These are phyloP conservation scores for Ditula angustiorana DNA, from an alignment of 2,888 invertebrate species.

Conservation along the genomic window DNA sequence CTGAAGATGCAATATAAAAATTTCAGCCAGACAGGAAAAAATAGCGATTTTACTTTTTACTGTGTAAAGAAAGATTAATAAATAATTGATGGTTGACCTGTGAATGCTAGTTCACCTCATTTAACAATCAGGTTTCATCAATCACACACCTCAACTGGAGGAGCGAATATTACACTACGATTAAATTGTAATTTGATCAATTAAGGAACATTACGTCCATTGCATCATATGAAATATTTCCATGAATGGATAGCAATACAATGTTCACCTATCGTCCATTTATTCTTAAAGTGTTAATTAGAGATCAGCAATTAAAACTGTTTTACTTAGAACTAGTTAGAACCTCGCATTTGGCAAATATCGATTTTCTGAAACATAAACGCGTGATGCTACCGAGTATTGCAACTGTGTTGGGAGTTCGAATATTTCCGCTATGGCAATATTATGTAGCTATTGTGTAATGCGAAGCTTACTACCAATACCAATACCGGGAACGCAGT, in stretches of 20 bases:
- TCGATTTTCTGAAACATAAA: slow-evolving; percentile 35
- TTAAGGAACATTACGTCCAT: background rate
- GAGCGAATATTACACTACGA: background rate
- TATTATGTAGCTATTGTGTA: slow-evolving; percentile 53
- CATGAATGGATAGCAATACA: background rate
- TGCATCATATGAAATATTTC: background rate
- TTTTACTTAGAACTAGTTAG: background rate
- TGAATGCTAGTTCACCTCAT: background rate
- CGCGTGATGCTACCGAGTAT: slow-evolving; percentile 9
- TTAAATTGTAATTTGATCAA: background rate
- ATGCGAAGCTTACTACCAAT: slow-evolving; percentile 50
- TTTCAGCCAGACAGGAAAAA: too few species aligned
- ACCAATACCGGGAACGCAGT: slow-evolving; percentile 59
- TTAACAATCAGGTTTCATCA: background rate
- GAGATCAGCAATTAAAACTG: background rate
- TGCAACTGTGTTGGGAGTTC: slow-evolving; percentile 28
- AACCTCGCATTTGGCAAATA: slow-evolving; percentile 2
- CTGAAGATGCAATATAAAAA: too few species aligned
- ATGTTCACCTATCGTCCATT: background rate
- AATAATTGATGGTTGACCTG: background rate
- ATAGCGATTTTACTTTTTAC: too few species aligned
- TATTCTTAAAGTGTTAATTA: background rate
- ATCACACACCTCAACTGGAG: background rate
- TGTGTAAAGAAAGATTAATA: background rate
- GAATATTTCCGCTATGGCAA: slow-evolving; percentile 29